phyloP scores from a whole-genome alignment of 2,888 invertebrate genomes.

The Melangyna quadrimaculata region DNA sequence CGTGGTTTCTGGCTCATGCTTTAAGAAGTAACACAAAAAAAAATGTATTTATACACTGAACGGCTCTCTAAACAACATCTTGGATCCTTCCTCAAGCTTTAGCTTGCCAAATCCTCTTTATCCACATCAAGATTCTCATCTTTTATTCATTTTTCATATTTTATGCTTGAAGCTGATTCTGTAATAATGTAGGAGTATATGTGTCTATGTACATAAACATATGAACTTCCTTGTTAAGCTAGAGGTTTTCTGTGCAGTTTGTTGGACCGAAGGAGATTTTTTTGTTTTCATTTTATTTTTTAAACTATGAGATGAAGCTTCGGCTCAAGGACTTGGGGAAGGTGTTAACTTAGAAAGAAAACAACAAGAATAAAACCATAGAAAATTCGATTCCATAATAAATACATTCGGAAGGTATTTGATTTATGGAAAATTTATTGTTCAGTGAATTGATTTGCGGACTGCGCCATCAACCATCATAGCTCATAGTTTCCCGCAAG shows the following conservation, averaged over 20 bases:
- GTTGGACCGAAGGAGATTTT: neutral
- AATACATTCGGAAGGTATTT: conserved; percentile 63
- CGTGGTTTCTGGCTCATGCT: neutral
- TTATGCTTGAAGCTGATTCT: conserved; percentile 26
- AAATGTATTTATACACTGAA: neutral
- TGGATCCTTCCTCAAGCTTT: conserved; percentile 30
- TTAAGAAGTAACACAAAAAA: neutral
- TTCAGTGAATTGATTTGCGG: conserved; percentile 66
- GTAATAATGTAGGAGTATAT: neutral
- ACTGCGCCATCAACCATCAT: too few species aligned
- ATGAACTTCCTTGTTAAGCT: neutral
- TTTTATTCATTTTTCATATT: conserved; percentile 66
- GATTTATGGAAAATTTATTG: conserved; percentile 70
- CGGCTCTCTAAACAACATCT: conserved; percentile 40
- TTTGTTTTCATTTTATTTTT: neutral
- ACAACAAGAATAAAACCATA: conserved; percentile 23
- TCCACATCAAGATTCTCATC: conserved; percentile 40
- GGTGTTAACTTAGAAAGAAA: conserved; percentile 43
- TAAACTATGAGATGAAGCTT: neutral
- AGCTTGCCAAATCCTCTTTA: conserved; percentile 32
- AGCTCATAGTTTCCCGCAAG: neutral
- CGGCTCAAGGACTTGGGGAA: neutral
- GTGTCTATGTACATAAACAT: neutral
- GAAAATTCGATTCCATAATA: conserved; percentile 58
- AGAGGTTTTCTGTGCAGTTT: conserved; percentile 22